phyloP scores from a whole-genome alignment of 2,113 vertebrate species.

The Bettongia penicillata region DNA sequence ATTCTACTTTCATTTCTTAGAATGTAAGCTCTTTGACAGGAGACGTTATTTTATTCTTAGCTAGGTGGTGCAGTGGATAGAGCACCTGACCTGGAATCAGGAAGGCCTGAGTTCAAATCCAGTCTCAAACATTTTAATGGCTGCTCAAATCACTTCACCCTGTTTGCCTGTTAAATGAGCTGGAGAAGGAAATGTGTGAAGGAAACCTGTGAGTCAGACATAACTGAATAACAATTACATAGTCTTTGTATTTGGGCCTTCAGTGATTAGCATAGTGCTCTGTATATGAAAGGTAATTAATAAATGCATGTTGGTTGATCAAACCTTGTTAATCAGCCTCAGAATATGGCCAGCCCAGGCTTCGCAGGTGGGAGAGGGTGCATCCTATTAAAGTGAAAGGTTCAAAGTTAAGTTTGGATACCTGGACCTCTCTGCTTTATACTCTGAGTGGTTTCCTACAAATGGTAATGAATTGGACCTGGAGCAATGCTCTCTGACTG shows the following conservation, averaged over 20 bases:
- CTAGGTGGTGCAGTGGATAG: no score
- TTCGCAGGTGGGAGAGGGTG: not conserved
- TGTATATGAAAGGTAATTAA: not conserved
- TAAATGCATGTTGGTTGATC: not conserved
- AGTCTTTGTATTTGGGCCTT: not conserved
- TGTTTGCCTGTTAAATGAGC: not conserved
- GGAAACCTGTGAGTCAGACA: not conserved
- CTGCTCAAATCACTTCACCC: not conserved
- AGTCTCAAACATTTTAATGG: not conserved
- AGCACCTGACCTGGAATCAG: not conserved
- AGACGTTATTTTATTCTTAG: no score
- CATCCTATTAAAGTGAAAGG: not conserved
- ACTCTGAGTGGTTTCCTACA: not conserved
- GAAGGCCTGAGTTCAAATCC: not conserved
- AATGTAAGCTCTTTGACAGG: not conserved
- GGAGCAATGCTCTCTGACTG: not conserved
- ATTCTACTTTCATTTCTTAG: not conserved
- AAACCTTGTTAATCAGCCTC: not conserved
- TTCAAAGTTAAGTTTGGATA: not conserved
- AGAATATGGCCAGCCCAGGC: not conserved
- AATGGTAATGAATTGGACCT: not conserved
- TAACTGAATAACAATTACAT: not conserved
- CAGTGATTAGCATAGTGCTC: not conserved
- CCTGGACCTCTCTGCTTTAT: not conserved
- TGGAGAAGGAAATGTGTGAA: not conserved